phyloP scores from a whole-genome alignment of 2,113 vertebrate genomes.

The Phrynocephalus versicolor region DNA sequence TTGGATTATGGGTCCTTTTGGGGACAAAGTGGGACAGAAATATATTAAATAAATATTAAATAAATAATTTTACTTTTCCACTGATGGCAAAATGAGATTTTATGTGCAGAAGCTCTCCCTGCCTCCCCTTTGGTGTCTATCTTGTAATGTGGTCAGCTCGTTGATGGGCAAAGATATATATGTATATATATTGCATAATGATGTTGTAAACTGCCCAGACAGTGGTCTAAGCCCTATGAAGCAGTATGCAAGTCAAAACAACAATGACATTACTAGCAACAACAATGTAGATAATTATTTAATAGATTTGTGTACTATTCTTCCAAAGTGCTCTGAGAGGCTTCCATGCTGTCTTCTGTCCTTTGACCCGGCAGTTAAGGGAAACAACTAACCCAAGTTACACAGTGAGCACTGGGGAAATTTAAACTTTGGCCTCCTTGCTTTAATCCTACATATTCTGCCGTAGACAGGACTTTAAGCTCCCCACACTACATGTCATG shows the following conservation, averaged over 20 bases:
- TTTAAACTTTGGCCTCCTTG: background rate
- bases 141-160: background rate
- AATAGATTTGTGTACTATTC: background rate
- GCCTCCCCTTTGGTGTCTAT: background rate
- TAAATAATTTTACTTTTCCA: no score
- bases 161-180: no score
- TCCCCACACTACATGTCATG: background rate
- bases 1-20: no score
- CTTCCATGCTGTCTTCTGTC: background rate
- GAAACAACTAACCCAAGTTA: background rate
- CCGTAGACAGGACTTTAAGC: background rate
- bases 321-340: background rate
- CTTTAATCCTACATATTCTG: no score
- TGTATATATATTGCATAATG: no score
- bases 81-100: constrained; percentile 6
- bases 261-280: no score
- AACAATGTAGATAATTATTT: background rate
- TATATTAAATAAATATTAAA: no score
- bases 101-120: background rate
- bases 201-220: no score
- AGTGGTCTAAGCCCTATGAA: no score
- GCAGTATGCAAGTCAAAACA: no score
- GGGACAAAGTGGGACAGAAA: no score
- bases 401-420: background rate
- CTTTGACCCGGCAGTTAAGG: background rate